Conservation (phyloP, 2,888 invertebrate genomes). For the Tenodera sinensis region DNA sequence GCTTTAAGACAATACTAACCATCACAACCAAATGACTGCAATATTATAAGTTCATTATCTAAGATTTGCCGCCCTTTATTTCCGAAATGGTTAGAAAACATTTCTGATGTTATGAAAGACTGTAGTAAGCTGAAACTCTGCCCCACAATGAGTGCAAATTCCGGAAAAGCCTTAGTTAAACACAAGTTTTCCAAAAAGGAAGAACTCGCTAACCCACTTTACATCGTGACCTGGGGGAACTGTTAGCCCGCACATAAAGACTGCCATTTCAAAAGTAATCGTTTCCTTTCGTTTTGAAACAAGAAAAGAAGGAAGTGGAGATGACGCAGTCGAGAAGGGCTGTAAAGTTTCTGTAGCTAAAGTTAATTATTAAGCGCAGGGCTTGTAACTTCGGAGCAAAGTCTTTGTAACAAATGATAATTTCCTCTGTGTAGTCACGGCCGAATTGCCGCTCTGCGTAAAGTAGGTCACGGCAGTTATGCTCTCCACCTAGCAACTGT, state of each 20-base stretch:
- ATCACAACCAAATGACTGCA: no score
- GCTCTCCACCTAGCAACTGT: neutral
- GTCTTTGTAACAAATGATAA: neutral
- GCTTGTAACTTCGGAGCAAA: neutral
- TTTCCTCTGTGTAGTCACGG: neutral
- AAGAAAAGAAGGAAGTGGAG: neutral
- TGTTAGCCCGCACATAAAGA: neutral
- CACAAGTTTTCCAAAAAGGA: neutral
- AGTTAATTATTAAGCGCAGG: neutral
- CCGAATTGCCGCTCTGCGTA: neutral
- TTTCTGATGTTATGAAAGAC: no score
- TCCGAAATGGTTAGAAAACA: no score
- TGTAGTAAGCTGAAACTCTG: neutral
- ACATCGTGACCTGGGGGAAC: neutral
- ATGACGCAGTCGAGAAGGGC: neutral
- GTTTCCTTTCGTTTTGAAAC: neutral
- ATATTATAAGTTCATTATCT: no score
- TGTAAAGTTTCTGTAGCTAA: neutral
- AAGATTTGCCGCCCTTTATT: no score
- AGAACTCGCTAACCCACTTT: neutral
- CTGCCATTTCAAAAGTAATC: neutral
- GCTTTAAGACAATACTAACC: no score
- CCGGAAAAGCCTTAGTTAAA: neutral
- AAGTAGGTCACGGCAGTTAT: neutral
- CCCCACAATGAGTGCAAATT: neutral